A percentile compares a stretch with the other conserved stretches of the same genome.
Conservation (phyloP, 1,140 invertebrate species). For the Apocrypta bakeri region DNA sequence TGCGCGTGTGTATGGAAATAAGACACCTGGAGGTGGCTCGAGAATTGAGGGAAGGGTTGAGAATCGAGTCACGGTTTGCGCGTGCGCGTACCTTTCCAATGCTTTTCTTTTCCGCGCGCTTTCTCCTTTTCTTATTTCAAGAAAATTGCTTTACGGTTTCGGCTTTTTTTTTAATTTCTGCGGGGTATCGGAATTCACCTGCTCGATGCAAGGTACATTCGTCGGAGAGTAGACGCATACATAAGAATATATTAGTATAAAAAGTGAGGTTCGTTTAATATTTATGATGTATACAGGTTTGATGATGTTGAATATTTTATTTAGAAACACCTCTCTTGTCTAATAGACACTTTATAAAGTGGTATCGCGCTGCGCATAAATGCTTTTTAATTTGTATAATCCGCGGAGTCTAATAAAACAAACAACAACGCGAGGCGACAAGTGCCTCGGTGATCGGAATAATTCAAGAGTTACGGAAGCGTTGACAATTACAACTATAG, state of each 20-base stretch:
- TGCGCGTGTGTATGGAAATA: neutral
- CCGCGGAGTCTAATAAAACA: neutral
- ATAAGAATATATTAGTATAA: constrained; percentile 42
- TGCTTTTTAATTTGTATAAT: neutral
- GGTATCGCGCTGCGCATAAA: neutral
- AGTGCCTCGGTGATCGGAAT: neutral
- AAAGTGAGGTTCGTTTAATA: constrained; percentile 37
- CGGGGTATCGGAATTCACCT: constrained; percentile 24
- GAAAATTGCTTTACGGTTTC: neutral
- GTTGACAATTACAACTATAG: no score
- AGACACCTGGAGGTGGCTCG: constrained; percentile 8
- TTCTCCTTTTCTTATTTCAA: neutral
- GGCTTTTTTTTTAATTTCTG: neutral
- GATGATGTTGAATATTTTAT: neutral
- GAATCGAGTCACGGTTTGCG: neutral
- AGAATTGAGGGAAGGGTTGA: constrained; percentile 23
- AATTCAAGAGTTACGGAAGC: no score
- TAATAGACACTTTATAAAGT: neutral
- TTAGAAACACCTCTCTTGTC: constrained; percentile 6
- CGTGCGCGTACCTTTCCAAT: neutral
- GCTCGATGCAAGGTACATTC: constrained; percentile 17
- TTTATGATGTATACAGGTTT: constrained; percentile 37
- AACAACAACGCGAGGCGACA: neutral
- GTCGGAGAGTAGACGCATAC: neutral
- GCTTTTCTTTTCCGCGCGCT: neutral